phyloP scores from a whole-genome alignment of 2,888 invertebrate species.

The Rhingia rostrata region DNA sequence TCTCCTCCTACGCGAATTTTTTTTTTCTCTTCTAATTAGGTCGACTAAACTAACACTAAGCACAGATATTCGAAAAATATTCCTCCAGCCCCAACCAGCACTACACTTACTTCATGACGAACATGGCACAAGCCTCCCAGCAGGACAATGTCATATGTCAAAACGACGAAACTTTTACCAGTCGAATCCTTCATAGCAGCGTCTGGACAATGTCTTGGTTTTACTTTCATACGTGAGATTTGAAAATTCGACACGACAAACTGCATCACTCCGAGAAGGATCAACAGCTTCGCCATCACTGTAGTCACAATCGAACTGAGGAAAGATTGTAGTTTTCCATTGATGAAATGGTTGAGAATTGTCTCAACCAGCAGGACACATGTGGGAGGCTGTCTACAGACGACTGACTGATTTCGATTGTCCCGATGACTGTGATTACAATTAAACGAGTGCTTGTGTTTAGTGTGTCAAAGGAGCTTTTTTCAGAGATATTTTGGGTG shows the following conservation, averaged over 20 bases:
- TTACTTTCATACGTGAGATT: constrained; percentile 19
- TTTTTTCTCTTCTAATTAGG: constrained; percentile 35
- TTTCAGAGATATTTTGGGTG: constrained; percentile 1
- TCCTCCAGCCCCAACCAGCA: not conserved
- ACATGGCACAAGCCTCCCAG: constrained; percentile 53
- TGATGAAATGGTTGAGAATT: constrained; percentile 46
- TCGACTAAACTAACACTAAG: constrained; percentile 13
- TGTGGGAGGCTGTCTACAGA: constrained; percentile 40
- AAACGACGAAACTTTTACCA: constrained; percentile 35
- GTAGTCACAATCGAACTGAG: constrained; percentile 36
- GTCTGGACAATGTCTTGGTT: constrained; percentile 8
- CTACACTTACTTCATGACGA: constrained; percentile 64
- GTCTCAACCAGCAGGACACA: constrained; percentile 1
- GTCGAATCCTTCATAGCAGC: constrained; percentile 38
- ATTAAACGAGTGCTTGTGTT: constrained; percentile 8
- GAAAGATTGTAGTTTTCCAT: constrained; percentile 63
- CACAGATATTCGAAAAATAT: not conserved
- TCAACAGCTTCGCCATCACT: constrained; percentile 51
- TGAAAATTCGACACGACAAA: constrained; percentile 52
- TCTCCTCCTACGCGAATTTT: not conserved
- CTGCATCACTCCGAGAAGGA: constrained; percentile 43
- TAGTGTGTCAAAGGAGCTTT: constrained; percentile 53
- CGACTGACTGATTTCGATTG: constrained; percentile 36
- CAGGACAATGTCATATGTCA: constrained; percentile 44
- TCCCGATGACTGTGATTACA: constrained; percentile 53